Evolutionary conservation across 2,113 vertebrate genomes (phyloP).

Genomic region (Clarias macrocephalus): DNA sequence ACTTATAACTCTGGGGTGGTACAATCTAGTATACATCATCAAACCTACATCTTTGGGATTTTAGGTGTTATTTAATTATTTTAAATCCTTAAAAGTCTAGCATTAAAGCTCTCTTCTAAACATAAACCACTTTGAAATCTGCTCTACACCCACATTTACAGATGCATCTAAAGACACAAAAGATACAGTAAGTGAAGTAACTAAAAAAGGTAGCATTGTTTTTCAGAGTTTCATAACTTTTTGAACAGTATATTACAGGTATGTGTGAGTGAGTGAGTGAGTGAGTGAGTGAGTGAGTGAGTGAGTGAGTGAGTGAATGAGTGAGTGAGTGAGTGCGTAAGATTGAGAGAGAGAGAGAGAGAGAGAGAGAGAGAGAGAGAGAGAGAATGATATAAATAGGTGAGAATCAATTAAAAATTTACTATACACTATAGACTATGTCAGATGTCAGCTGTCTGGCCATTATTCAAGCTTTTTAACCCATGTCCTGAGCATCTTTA

Average conservation of each 20-base stretch:
- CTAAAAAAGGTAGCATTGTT: neutral
- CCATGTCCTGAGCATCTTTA: neutral
- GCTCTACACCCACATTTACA: neutral
- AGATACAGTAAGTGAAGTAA: neutral
- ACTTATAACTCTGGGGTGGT: neutral
- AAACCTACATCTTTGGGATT: neutral
- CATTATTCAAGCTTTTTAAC: too few species aligned
- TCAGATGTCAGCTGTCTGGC: neutral
- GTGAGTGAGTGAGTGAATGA: too few species aligned
- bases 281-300: too few species aligned
- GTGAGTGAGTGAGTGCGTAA: too few species aligned
- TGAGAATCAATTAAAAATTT: too few species aligned
- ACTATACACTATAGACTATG: too few species aligned
- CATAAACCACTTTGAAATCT: neutral
- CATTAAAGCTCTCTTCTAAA: neutral
- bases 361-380: too few species aligned
- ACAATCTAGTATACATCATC: neutral
- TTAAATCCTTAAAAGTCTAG: too few species aligned
- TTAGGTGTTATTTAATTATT: neutral
- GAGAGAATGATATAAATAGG: too few species aligned
- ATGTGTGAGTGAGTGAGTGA: too few species aligned
- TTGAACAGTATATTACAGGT: neutral
- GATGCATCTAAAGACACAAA: neutral
- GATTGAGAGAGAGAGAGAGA: too few species aligned
- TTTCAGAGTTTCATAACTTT: neutral